These are phyloP conservation scores for Colossoma macropomum DNA, from an alignment of 2,113 vertebrate genomes.

Conservation along the genomic window DNA sequence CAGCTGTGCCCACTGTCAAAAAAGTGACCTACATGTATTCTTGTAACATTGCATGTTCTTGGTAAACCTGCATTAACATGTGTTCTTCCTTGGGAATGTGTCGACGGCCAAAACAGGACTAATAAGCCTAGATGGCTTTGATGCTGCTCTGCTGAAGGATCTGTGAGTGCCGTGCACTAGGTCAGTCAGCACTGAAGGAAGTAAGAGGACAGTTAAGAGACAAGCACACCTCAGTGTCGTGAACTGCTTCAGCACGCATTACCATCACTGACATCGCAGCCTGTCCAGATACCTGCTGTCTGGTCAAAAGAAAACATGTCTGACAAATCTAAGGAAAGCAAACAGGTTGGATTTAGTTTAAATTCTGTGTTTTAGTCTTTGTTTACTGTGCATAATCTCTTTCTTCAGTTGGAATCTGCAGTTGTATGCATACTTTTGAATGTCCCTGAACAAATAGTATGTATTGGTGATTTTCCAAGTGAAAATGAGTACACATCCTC, in stretches of 20 bases:
- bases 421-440: too few relatives aligned
- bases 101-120: neutral
- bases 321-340: neutral
- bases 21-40: neutral
- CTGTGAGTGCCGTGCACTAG: neutral
- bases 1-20: too few relatives aligned
- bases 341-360: neutral
- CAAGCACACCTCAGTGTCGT: neutral
- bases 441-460: too few relatives aligned
- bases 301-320: neutral
- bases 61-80: too few relatives aligned
- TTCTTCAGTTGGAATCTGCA: too few relatives aligned
- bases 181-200: neutral
- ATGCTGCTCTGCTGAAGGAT: neutral
- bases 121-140: neutral
- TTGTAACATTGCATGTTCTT: neutral
- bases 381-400: neutral
- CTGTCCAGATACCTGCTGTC: slow-evolving; percentile 1
- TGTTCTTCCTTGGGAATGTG: neutral
- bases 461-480: too few relatives aligned
- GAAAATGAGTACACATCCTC: too few relatives aligned
- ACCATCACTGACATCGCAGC: neutral
- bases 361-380: neutral
- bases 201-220: neutral
- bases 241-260: neutral